These are phyloP conservation scores for Limenitis camilla DNA, from an alignment of 2,888 invertebrate species.

Conservation along the genomic window DNA sequence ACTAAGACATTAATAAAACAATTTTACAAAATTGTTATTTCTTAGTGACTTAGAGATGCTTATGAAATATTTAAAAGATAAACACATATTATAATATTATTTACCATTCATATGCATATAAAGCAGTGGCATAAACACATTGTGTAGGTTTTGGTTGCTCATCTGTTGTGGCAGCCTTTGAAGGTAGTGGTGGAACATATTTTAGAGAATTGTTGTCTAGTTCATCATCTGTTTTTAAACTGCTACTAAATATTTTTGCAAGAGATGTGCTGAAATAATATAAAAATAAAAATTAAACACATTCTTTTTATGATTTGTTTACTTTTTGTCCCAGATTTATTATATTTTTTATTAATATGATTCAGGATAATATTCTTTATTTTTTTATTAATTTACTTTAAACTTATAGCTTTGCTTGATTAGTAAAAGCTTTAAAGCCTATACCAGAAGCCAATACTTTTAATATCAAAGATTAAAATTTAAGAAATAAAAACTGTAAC, in stretches of 20 bases:
- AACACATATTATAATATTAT: constrained; percentile 10
- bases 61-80: too few relatives aligned
- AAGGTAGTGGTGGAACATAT: constrained; percentile 50
- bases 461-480: too few relatives aligned
- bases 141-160: constrained; percentile 42
- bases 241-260: constrained; percentile 51
- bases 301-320: neutral
- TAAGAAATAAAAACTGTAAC: too few relatives aligned
- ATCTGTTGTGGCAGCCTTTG: constrained; percentile 28
- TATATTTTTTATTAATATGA: too few relatives aligned
- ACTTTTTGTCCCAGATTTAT: too few relatives aligned
- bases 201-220: constrained; percentile 49
- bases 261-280: constrained; percentile 51
- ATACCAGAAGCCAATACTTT: too few relatives aligned
- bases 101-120: constrained; percentile 61
- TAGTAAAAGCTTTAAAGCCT: too few relatives aligned
- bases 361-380: too few relatives aligned
- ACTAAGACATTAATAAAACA: neutral
- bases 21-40: too few relatives aligned
- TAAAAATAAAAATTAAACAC: neutral
- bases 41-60: too few relatives aligned
- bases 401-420: too few relatives aligned
- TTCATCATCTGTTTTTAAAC: constrained; percentile 27
- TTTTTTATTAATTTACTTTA: too few relatives aligned
- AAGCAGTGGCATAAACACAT: constrained; percentile 51